These are phyloP conservation scores for Hemichromis elongatus DNA, from an alignment of 2,113 vertebrate species.

Conservation along the genomic window DNA sequence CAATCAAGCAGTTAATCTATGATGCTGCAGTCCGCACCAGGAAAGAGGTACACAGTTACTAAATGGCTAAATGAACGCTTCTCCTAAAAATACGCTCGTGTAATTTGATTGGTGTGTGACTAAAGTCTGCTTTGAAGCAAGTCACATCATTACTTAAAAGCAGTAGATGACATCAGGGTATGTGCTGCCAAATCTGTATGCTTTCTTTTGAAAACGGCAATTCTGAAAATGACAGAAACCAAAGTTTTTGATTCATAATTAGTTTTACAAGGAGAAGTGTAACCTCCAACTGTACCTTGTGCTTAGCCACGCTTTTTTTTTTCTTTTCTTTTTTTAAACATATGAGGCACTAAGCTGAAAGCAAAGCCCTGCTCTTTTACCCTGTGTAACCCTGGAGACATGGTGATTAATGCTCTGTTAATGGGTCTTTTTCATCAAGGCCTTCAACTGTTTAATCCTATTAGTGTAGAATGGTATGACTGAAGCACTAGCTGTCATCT, in stretches of 20 bases:
- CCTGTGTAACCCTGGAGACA: neutral
- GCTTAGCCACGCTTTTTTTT: neutral
- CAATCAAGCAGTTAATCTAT: slow-evolving; percentile 79
- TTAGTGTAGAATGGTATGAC: slow-evolving; percentile 16
- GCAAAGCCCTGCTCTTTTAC: neutral
- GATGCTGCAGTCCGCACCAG: slow-evolving; percentile 76
- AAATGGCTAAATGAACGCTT: neutral
- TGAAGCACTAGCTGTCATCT: slow-evolving; percentile 17
- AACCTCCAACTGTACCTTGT: neutral
- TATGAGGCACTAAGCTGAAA: neutral
- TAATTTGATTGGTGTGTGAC: neutral
- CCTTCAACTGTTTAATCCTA: slow-evolving; percentile 34
- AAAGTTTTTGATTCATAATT: neutral
- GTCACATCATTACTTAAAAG: neutral
- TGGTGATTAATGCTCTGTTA: slow-evolving; percentile 38
- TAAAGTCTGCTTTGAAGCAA: neutral
- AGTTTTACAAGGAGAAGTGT: neutral
- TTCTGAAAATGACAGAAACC: neutral
- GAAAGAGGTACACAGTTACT: slow-evolving; percentile 71
- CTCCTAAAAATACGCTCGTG: neutral
- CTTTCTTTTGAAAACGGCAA: neutral
- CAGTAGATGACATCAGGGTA: neutral
- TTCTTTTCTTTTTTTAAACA: neutral
- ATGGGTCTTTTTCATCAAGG: slow-evolving; percentile 16
- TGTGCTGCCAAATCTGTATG: neutral